Evolutionary conservation across 2,113 vertebrate genomes (phyloP).

Genomic region (Dolichotis patagonum): DNA sequence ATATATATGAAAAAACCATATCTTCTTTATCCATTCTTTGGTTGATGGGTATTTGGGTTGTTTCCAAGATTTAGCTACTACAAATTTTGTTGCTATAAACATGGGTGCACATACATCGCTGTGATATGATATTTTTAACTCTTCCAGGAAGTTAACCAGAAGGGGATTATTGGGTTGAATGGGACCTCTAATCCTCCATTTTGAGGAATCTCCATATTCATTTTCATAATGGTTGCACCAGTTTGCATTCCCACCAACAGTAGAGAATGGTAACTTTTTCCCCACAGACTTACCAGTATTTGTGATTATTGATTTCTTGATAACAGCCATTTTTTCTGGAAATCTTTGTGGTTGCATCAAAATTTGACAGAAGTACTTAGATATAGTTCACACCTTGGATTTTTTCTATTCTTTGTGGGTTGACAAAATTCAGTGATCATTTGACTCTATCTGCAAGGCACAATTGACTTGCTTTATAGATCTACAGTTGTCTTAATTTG

Average conservation of each 20-base stretch:
- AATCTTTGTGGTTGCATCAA: neutral
- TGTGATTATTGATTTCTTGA: neutral
- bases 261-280: neutral
- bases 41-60: neutral
- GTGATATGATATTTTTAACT: neutral
- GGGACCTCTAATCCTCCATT: neutral
- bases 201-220: neutral
- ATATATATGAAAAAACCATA: neutral
- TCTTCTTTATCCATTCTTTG: neutral
- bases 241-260: neutral
- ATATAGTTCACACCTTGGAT: neutral
- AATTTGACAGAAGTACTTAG: neutral
- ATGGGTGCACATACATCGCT: neutral
- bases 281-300: neutral
- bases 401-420: neutral
- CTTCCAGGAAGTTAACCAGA: neutral
- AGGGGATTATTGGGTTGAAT: neutral
- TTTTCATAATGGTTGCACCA: neutral
- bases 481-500: neutral
- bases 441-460: neutral
- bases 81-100: neutral
- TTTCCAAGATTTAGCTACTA: neutral
- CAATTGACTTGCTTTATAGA: neutral
- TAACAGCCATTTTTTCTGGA: neutral
- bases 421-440: neutral